Evolutionary conservation across 2,888 invertebrate species (phyloP).

Genomic region (Cantharis flavilabris): DNA sequence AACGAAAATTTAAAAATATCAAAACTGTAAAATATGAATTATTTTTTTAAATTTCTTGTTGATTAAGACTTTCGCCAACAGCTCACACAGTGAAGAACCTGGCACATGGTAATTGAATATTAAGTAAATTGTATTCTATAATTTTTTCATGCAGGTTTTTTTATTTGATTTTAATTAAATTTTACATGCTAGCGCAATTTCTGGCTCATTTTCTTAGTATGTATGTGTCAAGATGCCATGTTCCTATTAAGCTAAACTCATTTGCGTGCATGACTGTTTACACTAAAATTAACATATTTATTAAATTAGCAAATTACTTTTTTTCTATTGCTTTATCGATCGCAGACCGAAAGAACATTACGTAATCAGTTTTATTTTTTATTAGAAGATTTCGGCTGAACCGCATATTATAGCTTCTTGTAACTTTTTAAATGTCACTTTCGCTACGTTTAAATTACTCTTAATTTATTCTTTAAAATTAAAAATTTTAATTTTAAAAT

Average conservation of each 20-base stretch:
- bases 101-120: background rate
- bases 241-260: constrained; percentile 34
- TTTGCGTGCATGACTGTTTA: constrained; percentile 17
- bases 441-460: too few species aligned
- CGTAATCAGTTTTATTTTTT: background rate
- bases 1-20: background rate
- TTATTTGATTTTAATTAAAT: background rate
- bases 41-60: background rate
- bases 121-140: background rate
- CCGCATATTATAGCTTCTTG: background rate
- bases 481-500: too few species aligned
- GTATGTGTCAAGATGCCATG: constrained; percentile 32
- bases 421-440: too few species aligned
- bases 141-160: background rate
- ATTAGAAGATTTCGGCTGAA: background rate
- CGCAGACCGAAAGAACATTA: background rate
- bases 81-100: background rate
- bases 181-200: constrained; percentile 2
- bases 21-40: background rate
- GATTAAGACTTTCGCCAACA: background rate
- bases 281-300: constrained; percentile 14
- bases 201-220: constrained; percentile 14
- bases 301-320: constrained; percentile 17
- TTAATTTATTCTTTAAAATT: too few species aligned
- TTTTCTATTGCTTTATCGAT: background rate